A percentile compares a stretch with the other conserved stretches of the same genome.
Evolutionary conservation across 2,888 invertebrate genomes (phyloP).

Genomic region (Lutraria lutraria): DNA sequence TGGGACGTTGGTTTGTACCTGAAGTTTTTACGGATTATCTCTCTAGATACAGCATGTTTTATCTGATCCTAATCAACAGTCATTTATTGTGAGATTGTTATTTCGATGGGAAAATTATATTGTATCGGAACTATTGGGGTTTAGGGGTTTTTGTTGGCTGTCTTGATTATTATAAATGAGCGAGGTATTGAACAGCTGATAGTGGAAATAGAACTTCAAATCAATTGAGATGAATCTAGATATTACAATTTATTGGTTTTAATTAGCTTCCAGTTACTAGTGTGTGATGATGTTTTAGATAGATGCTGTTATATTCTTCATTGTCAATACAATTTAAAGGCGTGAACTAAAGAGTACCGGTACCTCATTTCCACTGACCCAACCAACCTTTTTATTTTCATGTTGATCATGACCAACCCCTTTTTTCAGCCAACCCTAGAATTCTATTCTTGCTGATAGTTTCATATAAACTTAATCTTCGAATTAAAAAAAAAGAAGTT

Average conservation of each 20-base stretch:
- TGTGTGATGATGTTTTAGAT: background rate
- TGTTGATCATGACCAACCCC: no score
- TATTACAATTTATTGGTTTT: background rate
- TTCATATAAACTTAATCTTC: no score
- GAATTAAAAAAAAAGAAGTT: no score
- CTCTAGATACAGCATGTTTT: slow-evolving; percentile 7
- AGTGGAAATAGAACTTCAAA: background rate
- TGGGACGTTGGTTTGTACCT: slow-evolving; percentile 38
- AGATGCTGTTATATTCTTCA: background rate
- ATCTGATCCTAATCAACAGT: background rate
- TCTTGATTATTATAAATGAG: background rate
- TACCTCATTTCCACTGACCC: no score
- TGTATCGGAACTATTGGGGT: background rate
- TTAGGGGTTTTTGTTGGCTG: background rate
- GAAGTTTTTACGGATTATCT: slow-evolving; percentile 20
- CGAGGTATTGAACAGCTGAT: background rate
- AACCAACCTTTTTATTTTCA: no score
- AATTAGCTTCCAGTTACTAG: background rate
- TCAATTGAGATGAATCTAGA: background rate
- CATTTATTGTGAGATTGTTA: background rate
- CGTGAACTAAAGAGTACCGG: no score
- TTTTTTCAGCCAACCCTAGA: no score
- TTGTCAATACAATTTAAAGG: no score
- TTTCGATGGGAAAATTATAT: slow-evolving; percentile 10
- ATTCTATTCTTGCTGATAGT: no score